Base-by-base conservation (phyloP, 1,140 invertebrate genomes). In the Euwallacea similis region DNA sequence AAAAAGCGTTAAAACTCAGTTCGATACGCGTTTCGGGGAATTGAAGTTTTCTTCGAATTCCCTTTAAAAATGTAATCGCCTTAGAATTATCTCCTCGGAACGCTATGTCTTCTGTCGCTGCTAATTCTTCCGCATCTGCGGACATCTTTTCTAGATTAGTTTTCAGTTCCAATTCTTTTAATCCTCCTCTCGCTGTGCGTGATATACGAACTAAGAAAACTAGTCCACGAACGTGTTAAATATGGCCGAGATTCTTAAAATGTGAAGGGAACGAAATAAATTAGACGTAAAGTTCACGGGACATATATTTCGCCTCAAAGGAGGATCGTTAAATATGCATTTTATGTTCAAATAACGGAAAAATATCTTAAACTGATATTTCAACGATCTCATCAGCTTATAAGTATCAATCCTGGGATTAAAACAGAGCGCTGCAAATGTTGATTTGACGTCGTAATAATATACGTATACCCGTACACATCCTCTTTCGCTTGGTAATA, bases 81-180 rank as follows among this genome's bases (percentile, higher is more conserved):
- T 56, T 56, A 56, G 16, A 56, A 56, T 56, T 56, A 56, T 56
- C 54, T 56, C 2, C 16, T 56, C 54, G 54, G 6, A 56, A 56
- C 11, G 11, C 54, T n/a, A 56, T 13, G 16, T 21, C 54, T 56
- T 13, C 54, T 56, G 11, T 56, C 54, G 11, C 9, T 21, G 54
- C 16, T 56, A 56, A 56, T 56, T 56, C 54, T 56, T 56, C 54
- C 54, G 54, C 54, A 56, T 56, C 54, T 56, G 54, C 11, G 6
- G 54, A 21, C 54, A 21, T 56, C 21, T 21, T 16, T 16, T 11
- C 16, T 13, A 16, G 54, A 56, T 56, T 56, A 56, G 54, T 56
- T 9, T 56, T 50, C 9, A 10, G 46, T 50, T 50, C 2, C 46
- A 2, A 50, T 50, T 50, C 46, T 50, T 50, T 50, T 50, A 50